Evolutionary conservation across 2,888 invertebrate species (phyloP).

Genomic region (Dromius quadrimaculatus): DNA sequence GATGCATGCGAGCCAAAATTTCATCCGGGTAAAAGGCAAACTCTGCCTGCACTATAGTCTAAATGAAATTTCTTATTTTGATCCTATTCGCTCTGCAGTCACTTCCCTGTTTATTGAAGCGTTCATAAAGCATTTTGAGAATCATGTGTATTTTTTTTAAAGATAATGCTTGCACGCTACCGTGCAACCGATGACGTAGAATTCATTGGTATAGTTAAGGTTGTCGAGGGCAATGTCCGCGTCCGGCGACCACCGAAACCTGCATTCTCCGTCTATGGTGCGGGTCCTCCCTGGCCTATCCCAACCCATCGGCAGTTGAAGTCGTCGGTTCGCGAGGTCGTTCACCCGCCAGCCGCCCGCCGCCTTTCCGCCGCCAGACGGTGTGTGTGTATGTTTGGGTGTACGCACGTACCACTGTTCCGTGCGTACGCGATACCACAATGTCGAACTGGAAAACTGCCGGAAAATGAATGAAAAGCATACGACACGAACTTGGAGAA

Average conservation of each 20-base stretch:
- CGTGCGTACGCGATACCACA: conserved; percentile 19
- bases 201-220: too few species aligned
- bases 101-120: too few species aligned
- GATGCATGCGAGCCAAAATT: too few species aligned
- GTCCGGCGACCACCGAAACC: conserved; percentile 11
- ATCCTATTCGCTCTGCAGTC: too few species aligned
- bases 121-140: too few species aligned
- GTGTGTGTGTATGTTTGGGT: conserved; percentile 9
- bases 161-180: too few species aligned
- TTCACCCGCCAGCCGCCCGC: conserved; percentile 40
- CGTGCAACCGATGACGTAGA: too few species aligned
- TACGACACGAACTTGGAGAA: too few species aligned
- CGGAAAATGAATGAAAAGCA: background rate
- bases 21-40: too few species aligned
- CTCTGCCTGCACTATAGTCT: too few species aligned
- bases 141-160: too few species aligned
- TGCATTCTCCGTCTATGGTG: conserved; percentile 42
- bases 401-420: conserved; percentile 13
- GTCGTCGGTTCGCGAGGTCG: conserved; percentile 50
- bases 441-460: background rate
- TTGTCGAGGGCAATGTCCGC: conserved; percentile 18
- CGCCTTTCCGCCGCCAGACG: conserved; percentile 1
- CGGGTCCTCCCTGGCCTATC: conserved; percentile 50
- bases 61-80: too few species aligned
- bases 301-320: conserved; percentile 49